Base-by-base conservation (phyloP, 1,140 invertebrate species). In the Tachypleus tridentatus region DNA sequence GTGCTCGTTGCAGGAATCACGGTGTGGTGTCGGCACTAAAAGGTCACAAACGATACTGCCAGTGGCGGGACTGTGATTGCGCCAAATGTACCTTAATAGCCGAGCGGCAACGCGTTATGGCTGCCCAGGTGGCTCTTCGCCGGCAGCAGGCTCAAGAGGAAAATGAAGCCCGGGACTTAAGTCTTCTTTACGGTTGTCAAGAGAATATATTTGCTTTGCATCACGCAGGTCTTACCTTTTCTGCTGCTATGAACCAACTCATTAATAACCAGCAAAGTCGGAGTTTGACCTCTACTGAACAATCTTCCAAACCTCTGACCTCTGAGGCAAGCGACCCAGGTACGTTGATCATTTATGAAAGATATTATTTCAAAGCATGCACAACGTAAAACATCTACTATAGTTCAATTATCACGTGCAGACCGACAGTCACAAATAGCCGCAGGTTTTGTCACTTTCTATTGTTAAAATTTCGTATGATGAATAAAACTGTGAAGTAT, bases 21-120 rank as follows among this genome's bases (percentile, higher is more conserved):
- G 96, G 95, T 65, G 92, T 97, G 64, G 95, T 98, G 58, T 98
- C 94, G 4, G 95, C 95, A 3, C 81, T 99, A 29, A 99, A 98
- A 79, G 83, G 82, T 60, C 95, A 98, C 82, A 98, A 98, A 78
- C 83, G 95, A 2, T 98, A 96, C 78, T 99, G 96, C 76, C 83
- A 93, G 60, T 97, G 93, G 93, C 81, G 93, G 62, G 93, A 97
- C 77, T 97, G 93, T 80, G 86, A 89, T 60, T 97, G 96, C 81
- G 93, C 94, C 57, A 98, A 98, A 81, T 99, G 96, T 80, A 98
- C 93, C 0, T 84, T 99, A 29, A 98, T 99, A 65, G 95, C 96
- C 0, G 97, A 99, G 79, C 82, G 96, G 70, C 96, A 98, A 77
- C 82, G 96, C 5, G 96, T 99, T 11, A 99, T 98, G 96, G 96